These are phyloP conservation scores for Otolemur crassicaudatus DNA, from an alignment of 2,797 vertebrate species.

Conservation along the genomic window DNA sequence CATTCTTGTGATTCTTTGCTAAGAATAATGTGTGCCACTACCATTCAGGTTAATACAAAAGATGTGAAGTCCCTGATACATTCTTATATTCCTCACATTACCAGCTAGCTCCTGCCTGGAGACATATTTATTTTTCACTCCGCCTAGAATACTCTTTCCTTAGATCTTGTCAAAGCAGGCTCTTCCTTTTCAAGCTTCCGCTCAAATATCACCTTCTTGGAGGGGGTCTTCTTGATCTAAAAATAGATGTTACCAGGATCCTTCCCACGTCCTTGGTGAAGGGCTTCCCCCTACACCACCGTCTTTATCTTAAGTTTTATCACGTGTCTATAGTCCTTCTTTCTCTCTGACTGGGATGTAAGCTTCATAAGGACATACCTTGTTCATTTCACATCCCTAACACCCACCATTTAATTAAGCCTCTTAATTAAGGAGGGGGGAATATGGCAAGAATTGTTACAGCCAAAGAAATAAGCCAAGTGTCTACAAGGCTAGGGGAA, in stretches of 20 bases:
- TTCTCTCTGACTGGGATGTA: neutral
- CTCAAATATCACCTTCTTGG: neutral
- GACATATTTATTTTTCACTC: neutral
- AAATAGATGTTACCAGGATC: too few species aligned
- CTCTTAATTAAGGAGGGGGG: neutral
- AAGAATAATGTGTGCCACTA: too few species aligned
- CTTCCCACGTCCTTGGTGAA: neutral
- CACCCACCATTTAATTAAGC: neutral
- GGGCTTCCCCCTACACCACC: neutral
- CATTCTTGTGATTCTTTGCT: too few species aligned
- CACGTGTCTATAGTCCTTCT: neutral
- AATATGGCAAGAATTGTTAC: too few species aligned
- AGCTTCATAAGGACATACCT: neutral
- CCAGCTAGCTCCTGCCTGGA: neutral
- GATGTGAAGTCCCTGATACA: too few species aligned
- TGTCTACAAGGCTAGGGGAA: neutral
- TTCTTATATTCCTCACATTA: neutral
- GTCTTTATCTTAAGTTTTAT: neutral
- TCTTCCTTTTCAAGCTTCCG: neutral
- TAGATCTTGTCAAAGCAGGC: neutral
- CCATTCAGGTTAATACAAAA: too few species aligned
- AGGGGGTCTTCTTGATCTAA: neutral
- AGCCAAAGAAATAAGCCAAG: neutral
- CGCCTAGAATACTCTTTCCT: neutral
- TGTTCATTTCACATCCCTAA: neutral